These are phyloP conservation scores for Mythimna impura DNA, from an alignment of 2,888 invertebrate species.

Conservation along the genomic window DNA sequence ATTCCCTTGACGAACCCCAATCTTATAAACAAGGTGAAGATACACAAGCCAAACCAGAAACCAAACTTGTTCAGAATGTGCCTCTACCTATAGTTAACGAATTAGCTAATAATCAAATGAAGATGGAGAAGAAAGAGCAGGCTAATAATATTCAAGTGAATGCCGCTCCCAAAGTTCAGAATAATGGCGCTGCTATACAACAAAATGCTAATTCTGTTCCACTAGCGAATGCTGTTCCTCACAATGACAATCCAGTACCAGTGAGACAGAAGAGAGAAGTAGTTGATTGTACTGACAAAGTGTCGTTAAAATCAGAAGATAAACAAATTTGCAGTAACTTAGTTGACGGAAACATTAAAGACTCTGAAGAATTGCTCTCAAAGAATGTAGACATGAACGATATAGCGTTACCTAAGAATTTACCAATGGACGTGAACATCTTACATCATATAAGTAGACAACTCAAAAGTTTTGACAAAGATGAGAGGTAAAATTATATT, in stretches of 20 bases:
- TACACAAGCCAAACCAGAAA: conserved; percentile 62
- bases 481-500: conserved; percentile 63
- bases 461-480: conserved; percentile 78
- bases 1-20: conserved; percentile 82
- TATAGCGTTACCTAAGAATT: conserved; percentile 69
- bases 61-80: conserved; percentile 69
- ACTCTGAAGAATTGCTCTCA: conserved; percentile 48
- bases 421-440: conserved; percentile 72
- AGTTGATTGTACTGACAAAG: conserved; percentile 79
- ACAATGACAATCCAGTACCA: conserved; percentile 41
- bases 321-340: conserved; percentile 78
- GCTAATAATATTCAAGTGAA: conserved; percentile 54
- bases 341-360: conserved; percentile 51
- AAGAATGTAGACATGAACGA: conserved; percentile 45
- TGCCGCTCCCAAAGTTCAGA: conserved; percentile 43
- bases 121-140: conserved; percentile 35
- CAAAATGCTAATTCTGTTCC: conserved; percentile 36
- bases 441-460: conserved; percentile 79
- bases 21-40: conserved; percentile 84
- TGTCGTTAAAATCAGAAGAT: conserved; percentile 73
- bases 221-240: conserved; percentile 35
- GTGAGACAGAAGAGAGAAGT: conserved; percentile 67
- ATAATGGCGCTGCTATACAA: conserved; percentile 53
- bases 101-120: conserved; percentile 54
- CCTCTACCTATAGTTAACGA: conserved; percentile 77